Evolutionary conservation across 2,113 vertebrate genomes (phyloP), one percentile per base, ranked within the genome.

Genomic region (Enhydra lutris): DNA sequence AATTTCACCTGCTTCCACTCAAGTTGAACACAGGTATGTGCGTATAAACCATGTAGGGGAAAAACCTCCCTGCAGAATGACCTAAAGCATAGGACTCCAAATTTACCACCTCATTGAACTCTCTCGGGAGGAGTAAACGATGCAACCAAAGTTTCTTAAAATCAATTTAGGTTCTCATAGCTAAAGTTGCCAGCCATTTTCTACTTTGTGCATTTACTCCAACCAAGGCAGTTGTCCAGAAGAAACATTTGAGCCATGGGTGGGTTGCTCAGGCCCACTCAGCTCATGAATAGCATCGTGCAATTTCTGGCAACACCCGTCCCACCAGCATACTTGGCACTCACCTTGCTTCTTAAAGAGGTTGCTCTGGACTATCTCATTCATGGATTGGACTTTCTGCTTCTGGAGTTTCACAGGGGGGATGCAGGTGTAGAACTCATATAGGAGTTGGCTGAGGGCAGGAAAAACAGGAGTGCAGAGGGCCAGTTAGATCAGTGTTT

Each of bases 321-420:
- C 11, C 69, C 17, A 21, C 47, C 79, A 82, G 63, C 13, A 17
- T 1, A 69, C 26, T 92, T 88, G 65, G 3, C 6, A 96, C 97
- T 98, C 97, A 99, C 99, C 99, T 99, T 99, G 99, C 95, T 98
- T 99, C 98, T 99, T 99, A 97, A 99, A 99, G 86, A 99, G 99
- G 89, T 99, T 99, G 98, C 99, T 99, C 97, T 97, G 98, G 61
- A 99, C 99, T 0, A 99, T 99, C 98, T 99, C 99, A 57, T 99
- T 99, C 99, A 99, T 99, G 94, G 99, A 99, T 85, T 99, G 98
- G 65, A 99, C 99, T 98, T 99, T 99, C 98, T 99, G 99, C 97
- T 99, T 99, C 98, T 99, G 99, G 21, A 99, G 99, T 73, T 99
- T 99, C 97, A 99, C 99, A 0, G 99, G 99, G 13, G 99, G 99